These are phyloP conservation scores for Phyllotis vaccarum DNA, from an alignment of 2,797 vertebrate genomes.

Conservation along the genomic window DNA sequence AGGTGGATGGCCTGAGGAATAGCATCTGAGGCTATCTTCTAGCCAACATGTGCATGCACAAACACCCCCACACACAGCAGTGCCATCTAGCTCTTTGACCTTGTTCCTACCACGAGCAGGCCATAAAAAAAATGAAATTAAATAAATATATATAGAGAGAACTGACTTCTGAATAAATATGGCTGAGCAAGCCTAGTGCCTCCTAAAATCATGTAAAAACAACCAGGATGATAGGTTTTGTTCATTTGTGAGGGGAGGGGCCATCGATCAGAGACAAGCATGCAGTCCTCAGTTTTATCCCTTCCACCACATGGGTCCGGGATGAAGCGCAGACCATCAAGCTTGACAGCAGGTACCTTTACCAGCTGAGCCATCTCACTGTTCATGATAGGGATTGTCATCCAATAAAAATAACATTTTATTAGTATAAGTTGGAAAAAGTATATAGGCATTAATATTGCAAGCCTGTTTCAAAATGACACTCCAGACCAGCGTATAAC, in stretches of 20 bases:
- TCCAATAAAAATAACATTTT: constrained; percentile 7
- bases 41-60: not conserved
- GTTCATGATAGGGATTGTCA: not conserved
- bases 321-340: not conserved
- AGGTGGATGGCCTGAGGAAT: no score
- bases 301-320: no score
- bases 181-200: not conserved
- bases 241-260: not conserved
- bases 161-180: not conserved
- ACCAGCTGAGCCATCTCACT: not conserved
- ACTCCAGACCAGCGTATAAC: not conserved
- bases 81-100: not conserved
- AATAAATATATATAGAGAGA: no score
- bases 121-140: not conserved
- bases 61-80: not conserved
- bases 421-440: constrained; percentile 16
- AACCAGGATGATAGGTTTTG: not conserved
- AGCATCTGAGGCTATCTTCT: not conserved
- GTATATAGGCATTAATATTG: not conserved
- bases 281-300: not conserved
- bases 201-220: constrained; percentile 28
- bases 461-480: constrained; percentile 17
- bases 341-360: not conserved
- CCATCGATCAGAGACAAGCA: not conserved
- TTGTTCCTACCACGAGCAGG: not conserved